Evolutionary conservation across 2,797 vertebrate species (phyloP), one percentile per base, ranked within the genome.

Genomic region (Smutsia temminckii): DNA sequence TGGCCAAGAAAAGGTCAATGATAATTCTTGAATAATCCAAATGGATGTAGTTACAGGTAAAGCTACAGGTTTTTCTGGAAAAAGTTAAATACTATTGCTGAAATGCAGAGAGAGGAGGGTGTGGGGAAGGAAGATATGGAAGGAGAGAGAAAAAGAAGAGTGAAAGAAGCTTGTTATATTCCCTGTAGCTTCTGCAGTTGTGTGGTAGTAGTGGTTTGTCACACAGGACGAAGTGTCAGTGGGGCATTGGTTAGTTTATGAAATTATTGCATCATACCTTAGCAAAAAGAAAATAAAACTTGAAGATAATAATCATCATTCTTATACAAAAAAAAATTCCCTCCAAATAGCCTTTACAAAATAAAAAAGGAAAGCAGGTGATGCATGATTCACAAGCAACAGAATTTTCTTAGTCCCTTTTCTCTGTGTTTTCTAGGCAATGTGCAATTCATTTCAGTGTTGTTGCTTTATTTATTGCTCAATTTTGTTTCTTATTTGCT

Each of bases 401-500:
- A 93, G 14, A 53, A 74, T 51, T 85, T 90, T 81, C 27, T 89
- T 85, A 42, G 88, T 88, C 37, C 37, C 6, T 79, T 68, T 3
- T 72, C 21, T 79, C 89, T 5, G 7, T 72, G 74, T 87, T 92
- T 85, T 68, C 18, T 2, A 69, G 32, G 42, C 4, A 91, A 42
- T n/a, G 4, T 81, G 23, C 29, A 96, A 87, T 90, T 96, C 17
- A 71, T 95, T 95, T 97, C 59, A 68, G 66, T 79, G 53, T 34
- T 79, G 34, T 74, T 91, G 8, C 10, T 55, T 86, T 96, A 93
- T 96, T 96, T 95, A 93, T 94, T 85, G 51, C 34, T 72, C 66
- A 85, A 53, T 90, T 97, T 84, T 95, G 27, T 61, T 93, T 91
- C 61, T 77, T 79, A 95, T 78, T 96, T 95, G 17, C 27, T 95